Conservation (phyloP, 1,140 invertebrate genomes). For the Solenopsis fugax region DNA sequence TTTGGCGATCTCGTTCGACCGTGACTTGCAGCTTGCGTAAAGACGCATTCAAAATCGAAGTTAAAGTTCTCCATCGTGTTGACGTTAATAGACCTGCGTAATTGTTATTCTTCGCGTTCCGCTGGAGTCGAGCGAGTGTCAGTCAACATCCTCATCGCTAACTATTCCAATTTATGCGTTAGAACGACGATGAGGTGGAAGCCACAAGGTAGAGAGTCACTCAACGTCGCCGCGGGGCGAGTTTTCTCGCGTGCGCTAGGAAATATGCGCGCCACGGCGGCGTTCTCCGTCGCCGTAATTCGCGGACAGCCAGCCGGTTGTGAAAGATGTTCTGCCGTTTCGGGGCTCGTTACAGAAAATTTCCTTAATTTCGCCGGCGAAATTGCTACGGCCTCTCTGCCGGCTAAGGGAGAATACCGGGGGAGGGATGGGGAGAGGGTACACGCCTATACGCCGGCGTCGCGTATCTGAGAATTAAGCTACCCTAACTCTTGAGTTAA, state of each 20-base stretch:
- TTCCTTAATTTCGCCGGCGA: constrained; percentile 73
- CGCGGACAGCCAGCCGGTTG: constrained; percentile 60
- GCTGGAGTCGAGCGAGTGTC: constrained; percentile 33
- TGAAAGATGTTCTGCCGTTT: constrained; percentile 70
- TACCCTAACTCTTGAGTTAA: constrained; percentile 57
- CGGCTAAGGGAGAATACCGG: background rate
- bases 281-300: constrained; percentile 61
- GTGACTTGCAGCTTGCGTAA: background rate
- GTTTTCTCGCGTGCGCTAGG: constrained; percentile 58
- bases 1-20: background rate
- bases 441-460: constrained; percentile 52
- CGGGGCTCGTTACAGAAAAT: constrained; percentile 68
- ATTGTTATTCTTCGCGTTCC: constrained; percentile 54
- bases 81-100: constrained; percentile 47
- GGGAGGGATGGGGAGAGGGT: background rate
- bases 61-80: background rate
- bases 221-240: constrained; percentile 57
- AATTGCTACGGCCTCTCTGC: constrained; percentile 68
- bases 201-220: constrained; percentile 48
- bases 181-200: constrained; percentile 49
- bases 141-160: constrained; percentile 55
- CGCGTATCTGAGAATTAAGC: constrained; percentile 68
- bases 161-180: constrained; percentile 65
- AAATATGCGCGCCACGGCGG: constrained; percentile 33
- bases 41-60: background rate